Base-by-base conservation (phyloP, 2,888 invertebrate genomes). In the Myathropa florea region DNA sequence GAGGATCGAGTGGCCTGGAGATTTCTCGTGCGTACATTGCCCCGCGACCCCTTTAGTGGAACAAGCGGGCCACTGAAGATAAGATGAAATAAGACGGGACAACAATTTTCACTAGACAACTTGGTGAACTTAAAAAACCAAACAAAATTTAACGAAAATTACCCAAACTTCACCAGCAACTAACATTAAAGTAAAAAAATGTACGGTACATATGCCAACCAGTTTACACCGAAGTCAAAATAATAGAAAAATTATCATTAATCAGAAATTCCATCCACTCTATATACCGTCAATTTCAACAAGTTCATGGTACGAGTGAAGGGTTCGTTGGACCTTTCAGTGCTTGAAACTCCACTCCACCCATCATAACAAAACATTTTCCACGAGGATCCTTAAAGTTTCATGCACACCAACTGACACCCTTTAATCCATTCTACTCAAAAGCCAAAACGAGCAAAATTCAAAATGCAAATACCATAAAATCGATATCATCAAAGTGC, bases 401-500 rank as follows among this genome's bases (percentile, higher is more conserved):
- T 46, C 30, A 61, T n/a, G 18, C 9, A 14, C 23, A 30, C 24
- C 46, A 46, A 55, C 21, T 14, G n/a, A 14, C 57, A n/a, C 23
- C 23, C 23, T 30, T 67, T 60, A 60, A 67, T 67, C 53, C 33
- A 60, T 68, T 77, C 53, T 26, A 60, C 61, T 63, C 18, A n/a
- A 63, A 53, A 24, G 24, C 23, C 33, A 39, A 28, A 55, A 28
- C 7, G 23, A 36, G 59, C 23, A 60, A 60, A 60, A 65, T 30
- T 65, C 30, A 53, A 53, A 77, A 72, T 67, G 60, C 71, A 71
- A 79, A 73, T 61, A 53, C 33, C 46, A 73, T 61, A 61, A 64
- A 67, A 73, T 80, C 79, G 79, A 72, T 80, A 80, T 39, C 21
- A 59, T 79, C 68, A 57, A 68, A 70, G 70, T 30, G 55, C 70